Evolutionary conservation across 2,888 invertebrate species (phyloP), one percentile per base, ranked within the genome.

Genomic region (Prenolepis imparis): DNA sequence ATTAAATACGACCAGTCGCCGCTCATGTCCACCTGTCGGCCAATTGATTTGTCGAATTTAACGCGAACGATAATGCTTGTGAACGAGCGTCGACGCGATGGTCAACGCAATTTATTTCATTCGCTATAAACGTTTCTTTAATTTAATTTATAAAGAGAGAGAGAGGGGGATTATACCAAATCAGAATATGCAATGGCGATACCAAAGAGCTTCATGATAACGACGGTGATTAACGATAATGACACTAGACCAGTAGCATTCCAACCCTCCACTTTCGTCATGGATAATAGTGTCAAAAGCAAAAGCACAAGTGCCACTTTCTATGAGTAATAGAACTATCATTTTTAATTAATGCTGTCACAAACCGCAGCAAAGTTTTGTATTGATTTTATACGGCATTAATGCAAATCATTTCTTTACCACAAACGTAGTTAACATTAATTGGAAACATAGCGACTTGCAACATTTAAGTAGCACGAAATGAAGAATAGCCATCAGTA

Each of bases 1-100:
- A 82, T 66, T 36, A 84, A 64, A 55, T 86, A 84, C 21, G 73
- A 68, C 78, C 82, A 86, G 68, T 84, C 82, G 61, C 84, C 84
- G 61, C 75, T 80, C 84, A 84, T 87, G 57, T 87, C 82, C 24
- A 86, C 78, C 86, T 86, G 63, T 55, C 55, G 75, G 63, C 81
- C 44, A 74, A 73, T 77, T 63, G 81, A 80, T 83, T 81, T 68
- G 81, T 70, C 63, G 41, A 36, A 48, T 12, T 61, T 75, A 63
- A 81, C 61, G 28, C 36, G n/a, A 36, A 39, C 75, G 61, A 57
- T 83, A 70, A 66, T 74, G 67, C 44, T 68, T 21, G 63, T 15
- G 36, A 67, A 48, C 75, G 18, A 28, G 52, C 32, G 44, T 78
- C 44, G 18, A 44, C 28, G 21, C 55, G 6, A 21, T 67, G 41